Base-by-base conservation (phyloP, 2,113 vertebrate species). In the Poicephalus gulielmi region DNA sequence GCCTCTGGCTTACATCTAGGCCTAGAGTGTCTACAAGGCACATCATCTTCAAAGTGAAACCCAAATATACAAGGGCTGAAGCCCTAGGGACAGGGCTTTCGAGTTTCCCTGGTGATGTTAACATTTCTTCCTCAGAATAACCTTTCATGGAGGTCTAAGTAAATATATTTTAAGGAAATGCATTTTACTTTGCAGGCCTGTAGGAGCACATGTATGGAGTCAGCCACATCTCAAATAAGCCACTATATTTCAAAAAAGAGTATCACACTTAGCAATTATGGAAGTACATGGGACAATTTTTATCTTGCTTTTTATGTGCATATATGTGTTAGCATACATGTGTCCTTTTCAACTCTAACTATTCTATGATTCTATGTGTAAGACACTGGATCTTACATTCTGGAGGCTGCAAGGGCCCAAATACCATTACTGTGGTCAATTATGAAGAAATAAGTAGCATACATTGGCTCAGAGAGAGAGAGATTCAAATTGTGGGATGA, bases 231-330 rank as follows among this genome's bases (percentile, higher is more conserved):
- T 81, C 41, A 74, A 81, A 59, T 14, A 62, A 86, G 14, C 13
- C 52, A 70, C 18, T 0, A 0, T 19, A 25, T 75, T 78, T 84
- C 41, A 39, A 69, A 77, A 17, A 17, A 31, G 9, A 69, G 2
- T 28, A 23, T 81, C 19, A 50, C 0, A 2, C 33, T 76, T 52
- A 79, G 17, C 7, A 92, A 16, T 24, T 69, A 6, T 24, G 19
- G 44, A 73, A 85, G 5, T 25, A 52, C 35, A 57, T 1, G 2
- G 13, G 37, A 68, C 12, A 10, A 55, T 76, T 80, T 79, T 47
- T 7, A 35, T 43, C 30, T 76, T 73, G 55, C 10, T 71, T 88
- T 92, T 78, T 35, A 55, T 17, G 28, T 16, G 2, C 4, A 43
- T 20, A 19, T 10, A 2, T 25, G 3, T 57, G 28, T 64, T 66